phyloP scores from a whole-genome alignment of 2,888 invertebrate genomes.

The Drosophila quinaria region DNA sequence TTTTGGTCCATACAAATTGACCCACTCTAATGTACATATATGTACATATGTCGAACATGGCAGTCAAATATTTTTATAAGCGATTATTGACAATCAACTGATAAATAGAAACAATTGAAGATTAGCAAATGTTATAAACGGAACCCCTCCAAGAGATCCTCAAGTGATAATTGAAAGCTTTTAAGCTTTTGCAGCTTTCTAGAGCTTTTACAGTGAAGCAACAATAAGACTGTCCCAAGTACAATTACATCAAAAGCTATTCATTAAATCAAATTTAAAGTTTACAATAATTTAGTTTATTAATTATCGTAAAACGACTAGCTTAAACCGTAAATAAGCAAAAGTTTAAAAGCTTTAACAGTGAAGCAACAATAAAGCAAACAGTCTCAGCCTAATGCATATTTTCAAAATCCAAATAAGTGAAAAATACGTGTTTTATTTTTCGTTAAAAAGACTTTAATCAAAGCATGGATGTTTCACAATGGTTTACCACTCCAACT shows the following conservation, averaged over 20 bases:
- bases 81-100: slow-evolving; percentile 38
- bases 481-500: slow-evolving; percentile 59
- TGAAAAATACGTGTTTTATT: slow-evolving; percentile 23
- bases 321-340: not conserved
- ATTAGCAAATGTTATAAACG: slow-evolving; percentile 27
- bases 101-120: slow-evolving; percentile 34
- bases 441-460: slow-evolving; percentile 31
- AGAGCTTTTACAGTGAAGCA: slow-evolving; percentile 16
- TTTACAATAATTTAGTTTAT: not conserved
- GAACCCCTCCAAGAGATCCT: slow-evolving; percentile 9
- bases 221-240: not conserved
- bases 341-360: not conserved
- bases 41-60: not conserved
- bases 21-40: slow-evolving; percentile 2
- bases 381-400: not conserved
- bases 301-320: not conserved
- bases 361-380: not conserved
- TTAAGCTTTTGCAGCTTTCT: not conserved
- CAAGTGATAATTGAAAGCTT: slow-evolving; percentile 1
- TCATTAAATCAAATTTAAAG: no score
- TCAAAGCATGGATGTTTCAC: slow-evolving; percentile 24
- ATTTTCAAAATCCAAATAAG: not conserved
- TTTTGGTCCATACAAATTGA: no score
- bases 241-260: not conserved
- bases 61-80: slow-evolving; percentile 30